Base-by-base conservation (phyloP, 2,113 vertebrate genomes). In the Semicossyphus pulcher region DNA sequence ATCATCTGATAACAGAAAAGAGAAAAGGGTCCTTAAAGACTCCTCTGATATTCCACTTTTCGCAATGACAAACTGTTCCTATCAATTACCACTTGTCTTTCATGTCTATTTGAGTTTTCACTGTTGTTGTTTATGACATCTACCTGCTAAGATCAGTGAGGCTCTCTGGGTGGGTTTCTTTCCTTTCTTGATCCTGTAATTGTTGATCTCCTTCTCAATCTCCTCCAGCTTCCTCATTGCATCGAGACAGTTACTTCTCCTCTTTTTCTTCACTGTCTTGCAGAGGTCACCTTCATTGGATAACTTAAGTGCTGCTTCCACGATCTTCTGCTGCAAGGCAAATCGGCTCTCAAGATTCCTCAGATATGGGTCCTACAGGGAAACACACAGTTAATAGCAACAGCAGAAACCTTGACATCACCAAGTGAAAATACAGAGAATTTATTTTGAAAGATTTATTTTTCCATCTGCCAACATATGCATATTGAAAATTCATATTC, bases 241-340 rank as follows among this genome's bases (percentile, higher is more conserved):
- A 16, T 97, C 97, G 4, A 91, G 54, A 61, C 91, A 96, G 58
- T 98, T 97, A 5, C 94, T 95, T 48, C 94, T 96, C 79, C 97
- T 94, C 67, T 97, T 98, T 68, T 95, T 99, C 91, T 94, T 99
- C 76, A 97, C 95, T 0, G 96, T 99, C 91, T 99, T 99, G 80
- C 93, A 91, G 20, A 98, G 91, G 70, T 99, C 97, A 0, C 89
- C 91, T 84, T 99, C 97, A 0, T 20, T 92, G 63, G 96, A 94
- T 16, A 99, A 92, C 86, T 97, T 98, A 87, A 95, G 94, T 0
- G 95, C 95, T 6, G 98, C 97, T 90, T 99, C 97, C 25, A 98
- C 95, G 28, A 99, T 93, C 88, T 98, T 97, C 81, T 97, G 96
- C 86, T 99, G 98, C 72, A 99, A 94, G 18, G 96, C 90, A 70